Evolutionary conservation across 2,113 vertebrate genomes (phyloP).

Genomic region (Dolichotis patagonum): DNA sequence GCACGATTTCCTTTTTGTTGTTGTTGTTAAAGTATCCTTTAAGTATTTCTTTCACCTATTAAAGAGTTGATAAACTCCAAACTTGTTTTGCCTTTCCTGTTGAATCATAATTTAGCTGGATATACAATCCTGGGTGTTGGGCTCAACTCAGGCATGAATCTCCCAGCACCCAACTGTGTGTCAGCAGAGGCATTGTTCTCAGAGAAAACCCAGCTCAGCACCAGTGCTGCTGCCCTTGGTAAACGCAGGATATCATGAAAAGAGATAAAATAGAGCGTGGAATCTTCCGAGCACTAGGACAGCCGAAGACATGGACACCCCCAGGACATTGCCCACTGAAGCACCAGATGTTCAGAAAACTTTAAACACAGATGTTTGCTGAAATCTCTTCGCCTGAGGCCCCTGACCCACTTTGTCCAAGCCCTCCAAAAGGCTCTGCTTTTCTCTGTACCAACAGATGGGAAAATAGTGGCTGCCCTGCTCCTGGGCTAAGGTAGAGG

Average conservation of each 20-base stretch:
- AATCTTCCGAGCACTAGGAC: too few relatives aligned
- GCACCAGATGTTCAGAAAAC: too few relatives aligned
- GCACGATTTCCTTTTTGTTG: background rate
- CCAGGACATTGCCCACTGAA: too few relatives aligned
- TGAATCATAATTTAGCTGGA: background rate
- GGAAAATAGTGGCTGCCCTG: too few relatives aligned
- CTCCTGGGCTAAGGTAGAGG: too few relatives aligned
- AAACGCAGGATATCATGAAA: background rate
- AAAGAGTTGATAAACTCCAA: background rate
- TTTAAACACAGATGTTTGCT: too few relatives aligned
- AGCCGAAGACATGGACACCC: too few relatives aligned
- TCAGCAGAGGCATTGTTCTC: background rate
- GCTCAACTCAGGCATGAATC: background rate
- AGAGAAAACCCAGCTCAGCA: background rate
- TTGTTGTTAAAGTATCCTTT: background rate
- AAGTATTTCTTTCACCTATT: background rate
- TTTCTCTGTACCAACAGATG: too few relatives aligned
- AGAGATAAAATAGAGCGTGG: too few relatives aligned
- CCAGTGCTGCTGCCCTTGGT: background rate
- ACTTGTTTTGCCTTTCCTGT: background rate
- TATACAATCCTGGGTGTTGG: background rate
- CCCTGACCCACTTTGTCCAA: too few relatives aligned
- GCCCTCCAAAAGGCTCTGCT: too few relatives aligned
- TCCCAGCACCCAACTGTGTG: background rate
- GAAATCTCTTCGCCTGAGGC: too few relatives aligned